These are phyloP conservation scores for Teleogryllus occipitalis DNA, from an alignment of 1,140 invertebrate species.

Conservation along the genomic window DNA sequence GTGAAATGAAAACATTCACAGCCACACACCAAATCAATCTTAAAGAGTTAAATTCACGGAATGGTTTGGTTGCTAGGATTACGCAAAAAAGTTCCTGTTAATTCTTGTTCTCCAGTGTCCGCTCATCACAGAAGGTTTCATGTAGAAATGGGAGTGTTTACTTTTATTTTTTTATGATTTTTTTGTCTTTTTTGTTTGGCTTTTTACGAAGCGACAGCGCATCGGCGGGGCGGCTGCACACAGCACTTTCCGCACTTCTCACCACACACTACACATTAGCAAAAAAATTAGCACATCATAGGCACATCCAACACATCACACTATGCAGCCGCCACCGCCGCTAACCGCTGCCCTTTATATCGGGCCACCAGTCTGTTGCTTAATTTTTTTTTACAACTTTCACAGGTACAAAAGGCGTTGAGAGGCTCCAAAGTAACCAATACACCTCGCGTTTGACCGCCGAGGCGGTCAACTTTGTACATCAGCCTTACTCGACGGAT, in stretches of 20 bases:
- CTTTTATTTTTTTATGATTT: neutral
- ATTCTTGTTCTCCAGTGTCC: neutral
- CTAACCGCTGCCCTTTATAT: neutral
- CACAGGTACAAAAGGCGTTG: slow-evolving; percentile 3
- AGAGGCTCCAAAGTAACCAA: neutral
- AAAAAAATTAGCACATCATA: neutral
- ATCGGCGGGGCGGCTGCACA: neutral
- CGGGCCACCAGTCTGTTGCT: neutral
- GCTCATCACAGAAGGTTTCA: neutral
- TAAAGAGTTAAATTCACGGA: neutral
- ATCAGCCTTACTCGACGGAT: neutral
- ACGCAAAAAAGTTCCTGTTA: neutral
- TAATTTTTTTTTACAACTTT: neutral
- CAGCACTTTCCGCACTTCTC: neutral
- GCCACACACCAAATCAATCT: slow-evolving; percentile 3
- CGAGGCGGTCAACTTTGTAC: neutral
- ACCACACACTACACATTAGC: neutral
- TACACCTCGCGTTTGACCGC: neutral
- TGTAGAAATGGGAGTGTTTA: neutral
- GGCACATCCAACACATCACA: neutral
- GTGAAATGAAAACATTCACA: slow-evolving; percentile 5
- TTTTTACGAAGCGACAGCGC: neutral
- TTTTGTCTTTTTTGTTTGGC: neutral
- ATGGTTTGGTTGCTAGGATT: neutral
- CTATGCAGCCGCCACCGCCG: neutral